phyloP scores from a whole-genome alignment of 2,888 invertebrate genomes.

The Trissolcus brochymenae region DNA sequence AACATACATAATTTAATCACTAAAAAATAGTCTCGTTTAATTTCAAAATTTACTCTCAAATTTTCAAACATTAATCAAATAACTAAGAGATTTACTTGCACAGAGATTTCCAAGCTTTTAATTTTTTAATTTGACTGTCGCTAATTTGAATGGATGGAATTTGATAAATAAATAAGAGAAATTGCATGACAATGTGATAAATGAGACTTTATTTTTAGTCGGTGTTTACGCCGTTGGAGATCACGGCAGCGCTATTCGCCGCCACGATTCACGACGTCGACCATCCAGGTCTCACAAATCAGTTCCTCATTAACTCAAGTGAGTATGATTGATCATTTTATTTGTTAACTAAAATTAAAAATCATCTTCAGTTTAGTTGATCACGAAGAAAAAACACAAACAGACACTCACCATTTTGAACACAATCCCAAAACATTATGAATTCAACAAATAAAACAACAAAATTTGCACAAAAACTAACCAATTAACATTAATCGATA shows the following conservation, averaged over 20 bases:
- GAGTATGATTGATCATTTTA: conserved; percentile 67
- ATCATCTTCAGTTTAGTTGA: too few relatives aligned
- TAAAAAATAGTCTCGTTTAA: not conserved
- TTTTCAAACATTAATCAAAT: not conserved
- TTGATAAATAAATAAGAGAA: not conserved
- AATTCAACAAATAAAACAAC: too few relatives aligned
- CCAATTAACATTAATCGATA: too few relatives aligned
- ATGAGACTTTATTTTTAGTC: conserved; percentile 79
- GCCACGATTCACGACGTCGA: conserved; percentile 99
- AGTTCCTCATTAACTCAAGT: conserved; percentile 98
- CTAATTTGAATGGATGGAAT: not conserved
- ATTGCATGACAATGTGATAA: not conserved
- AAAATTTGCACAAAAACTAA: too few relatives aligned
- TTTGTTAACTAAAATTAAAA: too few relatives aligned
- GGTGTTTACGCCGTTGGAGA: conserved; percentile 97
- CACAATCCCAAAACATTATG: too few relatives aligned
- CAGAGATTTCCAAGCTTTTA: too few relatives aligned
- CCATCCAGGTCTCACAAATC: conserved; percentile 99
- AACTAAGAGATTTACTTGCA: too few relatives aligned
- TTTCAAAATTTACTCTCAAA: not conserved
- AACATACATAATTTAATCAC: not conserved
- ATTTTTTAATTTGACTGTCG: too few relatives aligned
- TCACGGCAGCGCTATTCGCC: conserved; percentile 97
- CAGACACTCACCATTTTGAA: too few relatives aligned
- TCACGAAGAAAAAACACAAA: too few relatives aligned